Percentiles rank a stretch among this genome's conserved stretches.
phyloP scores from a whole-genome alignment of 2,888 invertebrate species.

The Coleophora deauratella region DNA sequence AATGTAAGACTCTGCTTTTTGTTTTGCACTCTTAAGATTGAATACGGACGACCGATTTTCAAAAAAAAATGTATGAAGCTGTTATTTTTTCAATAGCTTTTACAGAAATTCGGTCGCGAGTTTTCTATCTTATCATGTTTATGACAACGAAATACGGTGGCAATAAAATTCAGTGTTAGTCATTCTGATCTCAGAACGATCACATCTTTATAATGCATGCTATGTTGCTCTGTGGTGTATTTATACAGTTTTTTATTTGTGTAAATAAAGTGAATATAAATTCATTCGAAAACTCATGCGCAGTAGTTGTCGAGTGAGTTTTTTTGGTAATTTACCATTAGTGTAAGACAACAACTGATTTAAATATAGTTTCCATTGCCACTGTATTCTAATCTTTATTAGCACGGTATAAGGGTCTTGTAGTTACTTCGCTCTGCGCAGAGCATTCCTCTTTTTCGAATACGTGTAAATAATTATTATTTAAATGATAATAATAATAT shows the following conservation, averaged over 20 bases:
- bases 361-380: conserved; percentile 32
- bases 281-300: no score
- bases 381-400: conserved; percentile 30
- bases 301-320: background rate
- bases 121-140: conserved; percentile 6
- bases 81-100: no score
- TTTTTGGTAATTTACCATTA: conserved; percentile 6
- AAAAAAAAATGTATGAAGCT: no score
- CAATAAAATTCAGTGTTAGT: conserved; percentile 39
- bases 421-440: conserved; percentile 48
- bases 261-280: no score
- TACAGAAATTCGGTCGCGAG: no score
- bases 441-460: conserved; percentile 39
- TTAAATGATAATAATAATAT: conserved; percentile 20
- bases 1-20: conserved; percentile 12
- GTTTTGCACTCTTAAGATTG: conserved; percentile 4
- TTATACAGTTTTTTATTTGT: no score
- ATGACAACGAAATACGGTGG: conserved; percentile 34
- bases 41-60: background rate
- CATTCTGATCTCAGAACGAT: conserved; percentile 39
- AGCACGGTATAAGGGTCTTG: conserved; percentile 50
- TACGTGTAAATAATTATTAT: conserved; percentile 9
- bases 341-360: conserved; percentile 5
- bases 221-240: no score
- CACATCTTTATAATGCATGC: background rate